These are phyloP conservation scores for Ditula angustiorana DNA, from an alignment of 2,888 invertebrate species.

Conservation along the genomic window DNA sequence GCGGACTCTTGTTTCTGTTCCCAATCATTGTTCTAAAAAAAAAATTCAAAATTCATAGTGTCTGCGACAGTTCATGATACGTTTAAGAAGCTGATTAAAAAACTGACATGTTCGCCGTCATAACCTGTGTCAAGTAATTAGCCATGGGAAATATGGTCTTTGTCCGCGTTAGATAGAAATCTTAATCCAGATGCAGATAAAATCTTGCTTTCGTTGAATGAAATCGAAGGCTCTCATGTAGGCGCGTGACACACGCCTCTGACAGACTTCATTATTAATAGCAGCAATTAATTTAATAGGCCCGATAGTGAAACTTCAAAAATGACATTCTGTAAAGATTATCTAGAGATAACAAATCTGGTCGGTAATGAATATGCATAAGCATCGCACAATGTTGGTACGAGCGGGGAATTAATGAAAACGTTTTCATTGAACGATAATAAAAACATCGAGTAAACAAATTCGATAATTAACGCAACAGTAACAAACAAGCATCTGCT, in stretches of 20 bases:
- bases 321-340: constrained; percentile 58
- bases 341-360: constrained; percentile 43
- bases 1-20: too few relatives aligned
- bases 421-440: constrained; percentile 58
- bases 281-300: constrained; percentile 54
- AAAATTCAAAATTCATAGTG: background rate
- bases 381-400: constrained; percentile 11
- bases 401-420: constrained; percentile 44
- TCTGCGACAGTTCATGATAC: background rate
- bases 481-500: constrained; percentile 74
- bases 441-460: constrained; percentile 65
- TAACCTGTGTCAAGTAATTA: constrained; percentile 31
- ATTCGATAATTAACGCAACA: constrained; percentile 74
- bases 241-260: constrained; percentile 50
- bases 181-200: constrained; percentile 52
- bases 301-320: constrained; percentile 51
- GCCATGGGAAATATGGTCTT: constrained; percentile 31
- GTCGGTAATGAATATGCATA: constrained; percentile 41
- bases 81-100: constrained; percentile 22
- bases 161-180: constrained; percentile 53
- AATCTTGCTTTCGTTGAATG: constrained; percentile 62
- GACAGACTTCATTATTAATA: constrained; percentile 51
- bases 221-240: constrained; percentile 59
- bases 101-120: constrained; percentile 24
- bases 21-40: too few relatives aligned